phyloP scores from a whole-genome alignment of 2,113 vertebrate genomes.

The Aphelocoma coerulescens region DNA sequence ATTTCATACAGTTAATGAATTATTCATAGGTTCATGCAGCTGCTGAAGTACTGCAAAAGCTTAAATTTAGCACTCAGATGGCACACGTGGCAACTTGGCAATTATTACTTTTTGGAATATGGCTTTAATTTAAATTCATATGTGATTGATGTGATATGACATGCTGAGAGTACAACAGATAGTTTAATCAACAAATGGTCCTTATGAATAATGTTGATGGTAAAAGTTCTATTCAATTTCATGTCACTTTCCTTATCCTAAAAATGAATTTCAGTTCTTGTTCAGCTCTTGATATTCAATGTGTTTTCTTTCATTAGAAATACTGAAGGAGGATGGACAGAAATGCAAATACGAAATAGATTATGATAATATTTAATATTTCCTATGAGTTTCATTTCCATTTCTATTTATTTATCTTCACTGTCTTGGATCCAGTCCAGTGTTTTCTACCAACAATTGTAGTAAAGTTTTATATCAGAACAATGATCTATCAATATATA shows the following conservation, averaged over 20 bases:
- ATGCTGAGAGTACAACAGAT: slow-evolving; percentile 46
- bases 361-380: not conserved
- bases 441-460: not conserved
- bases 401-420: not conserved
- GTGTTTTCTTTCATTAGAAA: slow-evolving; percentile 27
- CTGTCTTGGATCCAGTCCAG: not conserved
- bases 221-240: slow-evolving; percentile 59
- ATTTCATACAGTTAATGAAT: slow-evolving; percentile 52
- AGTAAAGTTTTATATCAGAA: not conserved
- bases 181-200: slow-evolving; percentile 69
- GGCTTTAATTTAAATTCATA: slow-evolving; percentile 57
- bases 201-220: slow-evolving; percentile 34
- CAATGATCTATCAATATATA: not conserved
- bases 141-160: slow-evolving; percentile 57
- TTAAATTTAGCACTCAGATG: slow-evolving; percentile 58
- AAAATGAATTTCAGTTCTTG: slow-evolving; percentile 41
- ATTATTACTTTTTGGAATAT: slow-evolving; percentile 60
- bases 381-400: not conserved
- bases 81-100: slow-evolving; percentile 21
- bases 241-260: slow-evolving; percentile 36
- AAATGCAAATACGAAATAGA: not conserved
- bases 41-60: slow-evolving; percentile 52
- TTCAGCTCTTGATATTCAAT: slow-evolving; percentile 12
- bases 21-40: slow-evolving; percentile 56
- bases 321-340: not conserved